Conservation (phyloP, 2,888 invertebrate genomes). For the Campoletis raptor region DNA sequence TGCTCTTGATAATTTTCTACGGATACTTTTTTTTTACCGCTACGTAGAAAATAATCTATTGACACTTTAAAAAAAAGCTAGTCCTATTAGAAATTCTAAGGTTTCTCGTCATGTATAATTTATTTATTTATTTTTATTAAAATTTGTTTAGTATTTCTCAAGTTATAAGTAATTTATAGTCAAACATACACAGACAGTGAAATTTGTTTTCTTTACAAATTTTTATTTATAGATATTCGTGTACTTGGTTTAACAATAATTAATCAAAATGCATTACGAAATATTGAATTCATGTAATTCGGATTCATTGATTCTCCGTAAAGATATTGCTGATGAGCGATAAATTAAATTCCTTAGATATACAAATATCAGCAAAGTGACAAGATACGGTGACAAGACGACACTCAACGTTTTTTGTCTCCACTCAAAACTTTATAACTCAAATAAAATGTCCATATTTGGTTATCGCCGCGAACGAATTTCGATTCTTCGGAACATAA, state of each 20-base stretch:
- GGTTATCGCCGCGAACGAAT: neutral
- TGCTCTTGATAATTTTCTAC: neutral
- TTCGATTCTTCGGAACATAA: constrained; percentile 3
- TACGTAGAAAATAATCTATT: neutral
- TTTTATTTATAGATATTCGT: neutral
- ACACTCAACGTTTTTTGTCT: neutral
- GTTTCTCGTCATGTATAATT: neutral
- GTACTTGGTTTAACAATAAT: neutral
- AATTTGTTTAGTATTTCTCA: neutral
- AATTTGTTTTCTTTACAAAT: neutral
- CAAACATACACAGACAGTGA: neutral
- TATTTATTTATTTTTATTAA: neutral
- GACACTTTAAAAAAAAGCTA: neutral
- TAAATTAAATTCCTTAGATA: constrained; percentile 2
- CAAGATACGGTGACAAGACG: neutral
- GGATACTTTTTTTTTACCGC: neutral
- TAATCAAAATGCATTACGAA: neutral
- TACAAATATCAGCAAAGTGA: neutral
- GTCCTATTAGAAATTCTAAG: neutral
- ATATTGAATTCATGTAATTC: neutral
- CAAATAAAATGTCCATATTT: constrained; percentile 16
- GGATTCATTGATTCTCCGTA: neutral
- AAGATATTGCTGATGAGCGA: constrained; percentile 3
- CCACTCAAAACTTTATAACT: neutral
- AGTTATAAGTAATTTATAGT: neutral